Base-by-base conservation (phyloP, 2,113 vertebrate genomes). In the Ceyx cyanopectus region DNA sequence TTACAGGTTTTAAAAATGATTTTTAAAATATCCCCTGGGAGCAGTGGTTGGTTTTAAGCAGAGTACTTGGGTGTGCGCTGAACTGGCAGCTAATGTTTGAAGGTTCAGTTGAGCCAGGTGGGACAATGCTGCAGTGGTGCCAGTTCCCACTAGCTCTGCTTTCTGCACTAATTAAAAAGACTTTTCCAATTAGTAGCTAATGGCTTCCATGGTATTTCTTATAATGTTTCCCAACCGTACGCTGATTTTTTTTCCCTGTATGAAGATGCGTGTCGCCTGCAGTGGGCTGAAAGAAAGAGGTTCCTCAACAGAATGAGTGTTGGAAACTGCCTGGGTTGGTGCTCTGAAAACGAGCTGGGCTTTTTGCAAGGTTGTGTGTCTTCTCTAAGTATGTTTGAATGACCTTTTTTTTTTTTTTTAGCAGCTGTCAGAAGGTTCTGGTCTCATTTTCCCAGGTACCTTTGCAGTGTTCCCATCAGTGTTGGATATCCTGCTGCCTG, bases 131-230 rank as follows among this genome's bases (percentile, higher is more conserved):
- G 50, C 9, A 22, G 30, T 7, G 3, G 11, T 26, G 79, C 72
- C 14, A 14, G 1, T 76, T 27, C 72, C 68, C 56, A 18, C 73
- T 69, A 34, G 0, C 69, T 82, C 67, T 51, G 82, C 85, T 92
- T 74, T 57, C 74, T 77, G 85, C 88, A 94, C 91, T 94, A 92
- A 96, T 79, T 87, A 80, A 86, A 90, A 63, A 41, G 67, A 90
- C 85, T 92, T 93, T 86, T 66, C 81, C 72, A 30, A 30, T 57
- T 7, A 89, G 68, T 3, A 66, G 89, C 88, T 87, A 58, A 53
- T 32, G 80, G 79, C 61, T 88, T 79, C 89, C 8, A 15, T 93
- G 91, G 92, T 87, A 30, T 89, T 91, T 87, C 81, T 40, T 40
- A 1, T 85, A 3, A 17, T 0, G 0, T 73, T 46, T 85, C 81